Evolutionary conservation across 1,140 invertebrate species (phyloP).

Genomic region (Zaprionus capensis): DNA sequence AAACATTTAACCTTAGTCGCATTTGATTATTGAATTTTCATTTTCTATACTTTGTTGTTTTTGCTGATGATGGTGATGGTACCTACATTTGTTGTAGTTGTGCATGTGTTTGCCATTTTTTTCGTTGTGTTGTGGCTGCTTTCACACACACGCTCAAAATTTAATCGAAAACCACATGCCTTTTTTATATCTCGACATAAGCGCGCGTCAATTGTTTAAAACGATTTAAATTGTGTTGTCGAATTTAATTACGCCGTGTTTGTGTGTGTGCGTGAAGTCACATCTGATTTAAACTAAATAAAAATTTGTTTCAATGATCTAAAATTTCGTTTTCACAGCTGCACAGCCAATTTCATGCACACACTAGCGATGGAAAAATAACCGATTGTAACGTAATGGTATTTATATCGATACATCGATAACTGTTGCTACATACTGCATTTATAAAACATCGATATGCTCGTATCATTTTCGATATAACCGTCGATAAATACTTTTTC

Average conservation of each 20-base stretch:
- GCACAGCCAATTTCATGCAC: slow-evolving; percentile 45
- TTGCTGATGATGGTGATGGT: slow-evolving; percentile 37
- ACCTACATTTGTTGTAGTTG: slow-evolving; percentile 77
- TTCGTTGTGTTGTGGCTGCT: slow-evolving; percentile 60
- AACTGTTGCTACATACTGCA: not conserved
- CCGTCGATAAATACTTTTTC: not conserved
- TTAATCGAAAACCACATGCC: slow-evolving; percentile 56
- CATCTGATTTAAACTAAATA: slow-evolving; percentile 36
- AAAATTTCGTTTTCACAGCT: slow-evolving; percentile 41
- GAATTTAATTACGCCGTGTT: slow-evolving; percentile 14
- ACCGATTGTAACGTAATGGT: not conserved
- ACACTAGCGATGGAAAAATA: slow-evolving; percentile 19
- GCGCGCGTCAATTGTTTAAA: slow-evolving; percentile 52
- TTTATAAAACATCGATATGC: not conserved
- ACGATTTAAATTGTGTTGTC: slow-evolving; percentile 7
- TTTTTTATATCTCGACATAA: slow-evolving; percentile 32
- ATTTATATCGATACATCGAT: slow-evolving; percentile 8
- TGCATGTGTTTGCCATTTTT: slow-evolving; percentile 77
- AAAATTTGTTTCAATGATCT: slow-evolving; percentile 17
- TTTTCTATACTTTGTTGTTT: slow-evolving; percentile 46
- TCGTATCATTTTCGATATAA: not conserved
- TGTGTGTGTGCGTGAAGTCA: slow-evolving; percentile 30
- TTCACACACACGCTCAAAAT: slow-evolving; percentile 58
- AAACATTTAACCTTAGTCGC: slow-evolving; percentile 62
- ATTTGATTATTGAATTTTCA: slow-evolving; percentile 76